Percentiles rank a stretch among this genome's conserved stretches.
Evolutionary conservation across 2,797 vertebrate species (phyloP).

Genomic region (Cossypha polioptera): DNA sequence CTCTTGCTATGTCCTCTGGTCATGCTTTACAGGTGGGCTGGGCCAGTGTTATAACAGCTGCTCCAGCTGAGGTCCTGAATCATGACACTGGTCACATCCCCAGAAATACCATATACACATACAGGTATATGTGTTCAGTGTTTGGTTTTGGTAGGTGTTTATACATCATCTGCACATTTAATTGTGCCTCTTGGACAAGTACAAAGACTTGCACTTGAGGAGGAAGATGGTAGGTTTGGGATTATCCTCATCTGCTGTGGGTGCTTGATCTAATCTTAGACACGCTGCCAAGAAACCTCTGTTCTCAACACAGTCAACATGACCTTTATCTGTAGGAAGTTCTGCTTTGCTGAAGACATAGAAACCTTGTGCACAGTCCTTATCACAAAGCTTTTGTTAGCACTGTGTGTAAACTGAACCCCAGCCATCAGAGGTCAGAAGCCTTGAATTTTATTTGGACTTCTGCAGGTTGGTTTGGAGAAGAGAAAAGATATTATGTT

Average conservation of each 20-base stretch:
- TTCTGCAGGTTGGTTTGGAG: neutral
- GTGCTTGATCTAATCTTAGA: neutral
- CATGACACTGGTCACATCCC: neutral
- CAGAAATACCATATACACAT: neutral
- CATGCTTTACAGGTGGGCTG: neutral
- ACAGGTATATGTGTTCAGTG: neutral
- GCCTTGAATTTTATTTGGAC: neutral
- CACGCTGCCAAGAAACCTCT: slow-evolving; percentile 9
- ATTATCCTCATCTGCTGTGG: neutral
- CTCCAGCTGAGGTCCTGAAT: neutral
- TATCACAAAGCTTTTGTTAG: neutral
- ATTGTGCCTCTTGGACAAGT: neutral
- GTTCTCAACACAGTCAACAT: neutral
- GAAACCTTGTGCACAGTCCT: neutral
- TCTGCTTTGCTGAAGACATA: neutral
- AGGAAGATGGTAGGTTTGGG: neutral
- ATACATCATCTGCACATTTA: neutral
- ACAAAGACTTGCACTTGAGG: neutral
- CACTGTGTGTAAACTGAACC: neutral
- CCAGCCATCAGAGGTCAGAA: neutral
- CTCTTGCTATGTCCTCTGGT: neutral
- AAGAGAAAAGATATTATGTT: neutral
- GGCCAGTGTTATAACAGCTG: neutral
- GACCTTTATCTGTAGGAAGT: slow-evolving; percentile 6
- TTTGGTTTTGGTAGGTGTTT: neutral